Percentiles rank a stretch among this genome's conserved stretches.
Conservation (phyloP, 1,140 invertebrate genomes). For the Cecropterus lyciades region DNA sequence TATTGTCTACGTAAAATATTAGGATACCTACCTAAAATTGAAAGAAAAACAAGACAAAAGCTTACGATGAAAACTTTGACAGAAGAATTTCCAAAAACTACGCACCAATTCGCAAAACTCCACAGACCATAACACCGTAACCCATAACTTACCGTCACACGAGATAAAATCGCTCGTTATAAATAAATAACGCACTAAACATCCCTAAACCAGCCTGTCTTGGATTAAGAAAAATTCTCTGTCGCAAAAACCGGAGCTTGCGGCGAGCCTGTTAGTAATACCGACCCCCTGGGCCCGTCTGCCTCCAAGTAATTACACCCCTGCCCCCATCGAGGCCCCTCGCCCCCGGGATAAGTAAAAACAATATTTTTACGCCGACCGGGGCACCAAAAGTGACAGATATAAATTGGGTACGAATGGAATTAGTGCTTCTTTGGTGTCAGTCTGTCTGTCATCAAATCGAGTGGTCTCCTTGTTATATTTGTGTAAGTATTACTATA, state of each 20-base stretch:
- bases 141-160: not conserved
- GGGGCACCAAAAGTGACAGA: conserved; percentile 72
- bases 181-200: conserved; percentile 20
- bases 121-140: conserved; percentile 5
- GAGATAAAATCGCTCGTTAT: conserved; percentile 19
- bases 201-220: conserved; percentile 25
- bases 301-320: conserved; percentile 72
- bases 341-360: conserved; percentile 69
- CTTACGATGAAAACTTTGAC: too few relatives aligned
- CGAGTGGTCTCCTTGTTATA: conserved; percentile 13
- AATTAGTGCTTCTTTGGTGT: conserved; percentile 63
- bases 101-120: not conserved
- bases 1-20: too few relatives aligned
- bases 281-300: conserved; percentile 57
- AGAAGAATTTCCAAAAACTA: not conserved
- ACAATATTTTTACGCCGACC: conserved; percentile 76
- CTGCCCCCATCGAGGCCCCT: conserved; percentile 38
- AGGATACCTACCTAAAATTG: too few relatives aligned
- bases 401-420: conserved; percentile 74
- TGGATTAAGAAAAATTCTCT: conserved; percentile 62
- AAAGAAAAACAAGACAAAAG: too few relatives aligned
- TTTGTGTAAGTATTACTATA: not conserved
- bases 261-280: conserved; percentile 57
- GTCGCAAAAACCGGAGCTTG: conserved; percentile 57
- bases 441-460: conserved; percentile 34